A percentile compares a stretch with the other conserved stretches of the same genome.
These are phyloP conservation scores for Rhea americana DNA, from an alignment of 2,113 vertebrate genomes.

Conservation along the genomic window DNA sequence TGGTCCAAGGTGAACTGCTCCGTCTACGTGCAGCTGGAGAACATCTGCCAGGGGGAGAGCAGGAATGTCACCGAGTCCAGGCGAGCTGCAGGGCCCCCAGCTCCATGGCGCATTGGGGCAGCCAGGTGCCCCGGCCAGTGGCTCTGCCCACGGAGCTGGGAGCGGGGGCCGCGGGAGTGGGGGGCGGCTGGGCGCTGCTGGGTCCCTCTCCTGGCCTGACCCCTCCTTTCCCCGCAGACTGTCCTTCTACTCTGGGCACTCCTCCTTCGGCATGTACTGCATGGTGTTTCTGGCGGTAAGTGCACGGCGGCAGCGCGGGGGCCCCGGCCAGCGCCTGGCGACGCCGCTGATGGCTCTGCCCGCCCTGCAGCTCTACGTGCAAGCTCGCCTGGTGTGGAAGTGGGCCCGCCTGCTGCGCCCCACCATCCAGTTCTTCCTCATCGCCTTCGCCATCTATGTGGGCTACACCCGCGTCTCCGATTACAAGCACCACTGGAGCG, in stretches of 20 bases:
- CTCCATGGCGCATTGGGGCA: too few relatives aligned
- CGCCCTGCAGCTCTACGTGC: constrained; percentile 84
- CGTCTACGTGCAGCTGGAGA: constrained; percentile 78
- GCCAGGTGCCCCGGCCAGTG: fast-evolving
- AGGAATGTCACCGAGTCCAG: constrained; percentile 87
- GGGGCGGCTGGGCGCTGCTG: neutral
- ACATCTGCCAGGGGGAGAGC: constrained; percentile 84
- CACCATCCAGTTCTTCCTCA: constrained; percentile 93
- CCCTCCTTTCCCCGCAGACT: constrained; percentile 71
- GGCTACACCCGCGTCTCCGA: constrained; percentile 93
- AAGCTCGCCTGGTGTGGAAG: constrained; percentile 87
- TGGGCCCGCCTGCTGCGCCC: constrained; percentile 91
- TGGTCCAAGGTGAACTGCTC: constrained; percentile 83
- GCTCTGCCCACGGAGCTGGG: neutral
- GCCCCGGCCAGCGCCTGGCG: neutral
- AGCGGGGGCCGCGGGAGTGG: fast-evolving
- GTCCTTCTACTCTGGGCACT: constrained; percentile 96
- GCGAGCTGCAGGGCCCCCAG: constrained; percentile 50
- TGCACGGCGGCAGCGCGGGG: fast-evolving
- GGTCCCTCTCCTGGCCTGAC: fast-evolving
- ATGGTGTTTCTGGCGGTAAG: constrained; percentile 96
- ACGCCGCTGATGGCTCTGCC: neutral
- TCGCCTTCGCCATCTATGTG: constrained; percentile 92
- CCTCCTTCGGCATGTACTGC: constrained; percentile 98
- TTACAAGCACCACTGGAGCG: constrained; percentile 97